A percentile compares a stretch with the other conserved stretches of the same genome.
Evolutionary conservation across 2,888 invertebrate genomes (phyloP).

Genomic region (Noctua comes): DNA sequence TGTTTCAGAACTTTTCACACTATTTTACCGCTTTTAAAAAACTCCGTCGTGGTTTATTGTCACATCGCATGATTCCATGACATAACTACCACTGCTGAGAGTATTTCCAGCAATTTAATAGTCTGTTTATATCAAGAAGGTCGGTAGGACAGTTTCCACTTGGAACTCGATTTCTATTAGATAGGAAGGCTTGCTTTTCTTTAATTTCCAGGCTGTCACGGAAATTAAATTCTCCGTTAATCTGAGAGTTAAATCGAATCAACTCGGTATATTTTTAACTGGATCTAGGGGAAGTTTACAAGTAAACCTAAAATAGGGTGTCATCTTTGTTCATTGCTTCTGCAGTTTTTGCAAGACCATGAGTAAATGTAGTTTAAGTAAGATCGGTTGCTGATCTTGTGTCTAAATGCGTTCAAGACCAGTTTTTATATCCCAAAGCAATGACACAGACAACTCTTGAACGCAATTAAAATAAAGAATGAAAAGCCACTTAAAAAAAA

Average conservation of each 20-base stretch:
- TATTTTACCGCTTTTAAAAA: background rate
- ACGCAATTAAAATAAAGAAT: background rate
- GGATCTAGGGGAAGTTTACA: background rate
- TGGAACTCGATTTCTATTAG: background rate
- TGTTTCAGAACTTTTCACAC: background rate
- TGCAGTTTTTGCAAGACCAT: background rate
- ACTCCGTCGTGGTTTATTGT: background rate
- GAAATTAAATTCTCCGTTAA: slow-evolving; percentile 32
- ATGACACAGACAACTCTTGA: background rate
- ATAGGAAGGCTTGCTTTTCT: slow-evolving; percentile 10
- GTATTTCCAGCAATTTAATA: background rate
- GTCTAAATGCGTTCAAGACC: background rate
- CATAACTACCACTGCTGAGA: background rate
- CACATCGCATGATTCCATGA: background rate
- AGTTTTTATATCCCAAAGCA: background rate
- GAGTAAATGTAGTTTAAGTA: background rate
- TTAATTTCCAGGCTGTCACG: slow-evolving; percentile 16
- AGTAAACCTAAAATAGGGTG: background rate
- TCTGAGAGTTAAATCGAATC: slow-evolving; percentile 3
- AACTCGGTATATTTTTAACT: slow-evolving; percentile 1
- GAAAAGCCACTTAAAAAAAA: background rate
- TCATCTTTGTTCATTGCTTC: background rate
- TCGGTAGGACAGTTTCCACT: background rate
- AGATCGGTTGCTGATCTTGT: background rate
- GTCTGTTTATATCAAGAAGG: background rate